Base-by-base conservation (phyloP, 2,888 invertebrate species). In the Lasioglossum villosulum region DNA sequence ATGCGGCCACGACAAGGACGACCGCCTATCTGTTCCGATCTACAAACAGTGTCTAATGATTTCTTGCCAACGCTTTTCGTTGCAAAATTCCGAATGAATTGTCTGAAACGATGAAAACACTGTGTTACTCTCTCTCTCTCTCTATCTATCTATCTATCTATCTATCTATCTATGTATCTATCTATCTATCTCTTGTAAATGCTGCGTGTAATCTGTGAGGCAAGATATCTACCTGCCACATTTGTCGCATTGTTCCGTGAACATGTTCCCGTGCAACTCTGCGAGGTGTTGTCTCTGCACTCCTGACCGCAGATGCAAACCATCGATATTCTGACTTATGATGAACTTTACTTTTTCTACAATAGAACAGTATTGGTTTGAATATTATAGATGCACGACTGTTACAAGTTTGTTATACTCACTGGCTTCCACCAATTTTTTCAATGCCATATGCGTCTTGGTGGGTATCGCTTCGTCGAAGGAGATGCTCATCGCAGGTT, bases 181-280 rank as follows among this genome's bases (percentile, higher is more conserved):
- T 19, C 45, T 10, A 4, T 27, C 12, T 75, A 10, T 2, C 48
- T n/a, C 4, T 19, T 39, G 19, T 23, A 37, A 37, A 68, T 1
- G 5, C 27, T 19, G 19, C 8, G 1, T 4, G n/a, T 2, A 59
- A 45, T 23, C 72, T 30, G 2, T 30, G 42, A 48, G 23, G 6
- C 14, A 70, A n/a, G 23, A 42, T 84, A 89, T 88, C 70, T 76
- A 97, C 97, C 96, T 97, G 95, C 97, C 97, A 95, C 99, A 99
- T 91, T 97, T 96, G 94, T 97, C 97, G 94, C 99, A 99, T 94
- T 99, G 97, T 94, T 99, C 99, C 52, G 98, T 96, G 95, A 99
- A 99, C 98, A 99, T 99, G 95, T 99, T 99, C 2, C 99, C 99
- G 96, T 99, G 99, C 73, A 99, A 96, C 95, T 99, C 99, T 16